A percentile compares a stretch with the other conserved stretches of the same genome.
These are phyloP conservation scores for Syrrhaptes paradoxus DNA, from an alignment of 2,113 vertebrate species.

Conservation along the genomic window DNA sequence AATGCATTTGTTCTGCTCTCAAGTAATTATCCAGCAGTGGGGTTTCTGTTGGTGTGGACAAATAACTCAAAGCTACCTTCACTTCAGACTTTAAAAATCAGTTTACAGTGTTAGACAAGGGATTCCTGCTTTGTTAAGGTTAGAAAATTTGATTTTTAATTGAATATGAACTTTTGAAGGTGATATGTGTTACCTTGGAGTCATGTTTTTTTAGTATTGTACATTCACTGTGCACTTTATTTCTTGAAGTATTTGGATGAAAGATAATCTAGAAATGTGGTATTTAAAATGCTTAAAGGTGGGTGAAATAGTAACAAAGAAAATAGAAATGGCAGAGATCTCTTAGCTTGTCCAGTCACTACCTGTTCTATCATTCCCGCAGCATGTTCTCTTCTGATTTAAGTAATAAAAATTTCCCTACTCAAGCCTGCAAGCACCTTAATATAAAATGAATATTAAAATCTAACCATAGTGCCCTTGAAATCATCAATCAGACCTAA, in stretches of 20 bases:
- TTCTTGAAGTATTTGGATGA: neutral
- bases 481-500: slow-evolving; percentile 19
- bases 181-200: slow-evolving; percentile 13
- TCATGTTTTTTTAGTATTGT: neutral
- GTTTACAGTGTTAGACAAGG: slow-evolving; percentile 9
- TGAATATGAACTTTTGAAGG: slow-evolving; percentile 33
- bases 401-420: slow-evolving; percentile 13
- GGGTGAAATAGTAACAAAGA: slow-evolving; percentile 3
- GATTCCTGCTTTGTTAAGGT: slow-evolving; percentile 27
- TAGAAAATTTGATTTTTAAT: slow-evolving; percentile 48
- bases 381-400: neutral
- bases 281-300: slow-evolving; percentile 9
- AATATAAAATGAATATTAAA: slow-evolving; percentile 46
- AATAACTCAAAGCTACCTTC: slow-evolving; percentile 30
- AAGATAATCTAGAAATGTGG: neutral
- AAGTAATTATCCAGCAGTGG: slow-evolving; percentile 21
- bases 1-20: slow-evolving; percentile 54
- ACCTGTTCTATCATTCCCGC: neutral
- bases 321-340: neutral
- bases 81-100: neutral
- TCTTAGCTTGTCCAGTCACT: neutral
- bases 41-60: slow-evolving; percentile 10
- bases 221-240: neutral
- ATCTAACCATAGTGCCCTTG: slow-evolving; percentile 16
- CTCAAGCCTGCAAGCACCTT: neutral